Evolutionary conservation across 2,113 vertebrate species (phyloP).

Genomic region (Pyxicephalus adspersus): DNA sequence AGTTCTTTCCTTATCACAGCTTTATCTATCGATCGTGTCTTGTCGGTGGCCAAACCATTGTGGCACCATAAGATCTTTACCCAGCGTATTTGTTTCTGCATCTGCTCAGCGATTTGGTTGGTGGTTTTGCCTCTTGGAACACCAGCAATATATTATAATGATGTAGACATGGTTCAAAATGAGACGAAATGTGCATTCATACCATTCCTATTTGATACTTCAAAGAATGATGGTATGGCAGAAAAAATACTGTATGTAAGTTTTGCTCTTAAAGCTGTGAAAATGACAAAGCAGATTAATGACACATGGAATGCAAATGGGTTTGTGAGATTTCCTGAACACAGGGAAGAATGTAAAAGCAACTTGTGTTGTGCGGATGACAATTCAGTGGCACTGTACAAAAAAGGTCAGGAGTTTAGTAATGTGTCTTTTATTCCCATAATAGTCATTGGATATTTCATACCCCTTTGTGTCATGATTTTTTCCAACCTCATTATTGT

Average conservation of each 20-base stretch:
- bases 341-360: background rate
- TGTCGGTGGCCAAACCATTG: constrained; percentile 18
- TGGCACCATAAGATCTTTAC: constrained; percentile 23
- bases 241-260: background rate
- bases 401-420: background rate
- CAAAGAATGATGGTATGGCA: background rate
- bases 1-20: constrained; percentile 19
- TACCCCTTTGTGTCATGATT: constrained; percentile 6
- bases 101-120: constrained; percentile 2
- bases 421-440: background rate
- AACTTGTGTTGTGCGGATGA: background rate
- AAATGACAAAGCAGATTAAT: background rate
- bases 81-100: background rate
- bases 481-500: constrained; percentile 1
- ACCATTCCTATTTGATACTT: background rate
- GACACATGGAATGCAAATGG: background rate
- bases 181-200: background rate
- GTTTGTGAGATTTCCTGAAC: background rate
- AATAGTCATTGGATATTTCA: constrained; percentile 11
- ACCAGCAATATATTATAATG: background rate
- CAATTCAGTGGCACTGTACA: background rate
- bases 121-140: background rate
- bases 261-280: background rate
- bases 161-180: background rate
- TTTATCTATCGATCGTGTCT: constrained; percentile 14